Conservation (phyloP, 2,797 vertebrate species). For the Atherinosoma microstoma region DNA sequence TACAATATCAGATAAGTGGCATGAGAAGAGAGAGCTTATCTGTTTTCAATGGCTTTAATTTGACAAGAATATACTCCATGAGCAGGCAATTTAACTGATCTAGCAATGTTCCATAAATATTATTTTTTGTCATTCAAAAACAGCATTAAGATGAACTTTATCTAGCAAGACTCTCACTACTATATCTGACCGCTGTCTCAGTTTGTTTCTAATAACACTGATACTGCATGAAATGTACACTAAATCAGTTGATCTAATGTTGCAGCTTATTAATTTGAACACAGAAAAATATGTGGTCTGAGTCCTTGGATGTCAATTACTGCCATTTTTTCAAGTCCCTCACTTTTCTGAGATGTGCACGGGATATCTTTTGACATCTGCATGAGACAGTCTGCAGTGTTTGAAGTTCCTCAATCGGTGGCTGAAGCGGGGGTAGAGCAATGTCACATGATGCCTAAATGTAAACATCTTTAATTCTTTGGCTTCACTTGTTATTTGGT, state of each 20-base stretch:
- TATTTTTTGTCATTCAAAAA: neutral
- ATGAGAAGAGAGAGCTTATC: constrained; percentile 12
- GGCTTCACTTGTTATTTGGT: too few relatives aligned
- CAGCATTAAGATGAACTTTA: neutral
- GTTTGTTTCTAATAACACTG: neutral
- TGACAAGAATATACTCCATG: constrained; percentile 9
- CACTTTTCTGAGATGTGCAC: too few relatives aligned
- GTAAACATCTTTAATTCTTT: too few relatives aligned
- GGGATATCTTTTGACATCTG: neutral
- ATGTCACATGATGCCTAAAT: neutral
- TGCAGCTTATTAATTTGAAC: neutral
- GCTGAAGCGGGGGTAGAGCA: neutral
- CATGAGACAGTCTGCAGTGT: neutral
- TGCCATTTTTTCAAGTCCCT: too few relatives aligned
- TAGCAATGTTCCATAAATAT: neutral
- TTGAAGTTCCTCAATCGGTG: neutral
- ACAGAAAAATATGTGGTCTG: too few relatives aligned
- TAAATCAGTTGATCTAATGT: neutral
- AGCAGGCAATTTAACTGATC: constrained; percentile 7
- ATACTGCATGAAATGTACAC: neutral
- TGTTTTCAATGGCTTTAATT: constrained; percentile 3
- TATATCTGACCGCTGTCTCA: neutral
- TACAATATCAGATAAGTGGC: constrained; percentile 17
- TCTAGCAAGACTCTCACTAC: neutral
- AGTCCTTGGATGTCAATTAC: too few relatives aligned